These are phyloP conservation scores for Sycophaga agraensis DNA, from an alignment of 1,140 invertebrate species.

Conservation along the genomic window DNA sequence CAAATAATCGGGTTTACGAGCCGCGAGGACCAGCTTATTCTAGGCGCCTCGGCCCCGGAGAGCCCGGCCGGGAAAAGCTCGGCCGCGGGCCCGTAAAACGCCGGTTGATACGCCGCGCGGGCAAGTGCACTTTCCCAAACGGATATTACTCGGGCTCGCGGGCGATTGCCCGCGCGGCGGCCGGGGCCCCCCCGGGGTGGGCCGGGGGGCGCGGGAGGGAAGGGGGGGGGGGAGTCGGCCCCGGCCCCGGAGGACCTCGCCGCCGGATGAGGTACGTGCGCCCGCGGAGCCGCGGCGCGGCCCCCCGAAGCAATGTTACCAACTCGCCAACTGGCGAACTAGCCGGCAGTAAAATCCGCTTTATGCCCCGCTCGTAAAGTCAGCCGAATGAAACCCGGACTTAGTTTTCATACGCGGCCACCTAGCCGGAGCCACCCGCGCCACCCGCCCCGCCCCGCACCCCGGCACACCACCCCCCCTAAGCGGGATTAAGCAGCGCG, in stretches of 20 bases:
- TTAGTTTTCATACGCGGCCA: slow-evolving; percentile 55
- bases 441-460: no score
- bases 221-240: background rate
- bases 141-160: slow-evolving; percentile 38
- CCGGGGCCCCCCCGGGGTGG: no score
- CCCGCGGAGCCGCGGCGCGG: no score
- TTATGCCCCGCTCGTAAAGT: slow-evolving; percentile 55
- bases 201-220: background rate
- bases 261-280: slow-evolving; percentile 21
- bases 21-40: no score
- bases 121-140: slow-evolving; percentile 33
- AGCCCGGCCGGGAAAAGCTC: no score
- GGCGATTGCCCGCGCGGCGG: slow-evolving; percentile 35
- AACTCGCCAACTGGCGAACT: slow-evolving; percentile 56
- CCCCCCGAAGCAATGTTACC: slow-evolving; percentile 51
- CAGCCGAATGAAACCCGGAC: slow-evolving; percentile 55
- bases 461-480: no score
- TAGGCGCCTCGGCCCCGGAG: no score
- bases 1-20: no score
- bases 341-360: slow-evolving; percentile 56
- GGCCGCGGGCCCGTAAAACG: slow-evolving; percentile 17
- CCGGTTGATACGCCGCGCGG: slow-evolving; percentile 30
- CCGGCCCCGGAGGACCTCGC: slow-evolving; percentile 23
- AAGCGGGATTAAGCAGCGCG: no score
- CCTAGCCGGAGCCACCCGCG: slow-evolving; percentile 35